These are phyloP conservation scores for Argopecten irradians DNA, from an alignment of 1,140 invertebrate species.

Conservation along the genomic window DNA sequence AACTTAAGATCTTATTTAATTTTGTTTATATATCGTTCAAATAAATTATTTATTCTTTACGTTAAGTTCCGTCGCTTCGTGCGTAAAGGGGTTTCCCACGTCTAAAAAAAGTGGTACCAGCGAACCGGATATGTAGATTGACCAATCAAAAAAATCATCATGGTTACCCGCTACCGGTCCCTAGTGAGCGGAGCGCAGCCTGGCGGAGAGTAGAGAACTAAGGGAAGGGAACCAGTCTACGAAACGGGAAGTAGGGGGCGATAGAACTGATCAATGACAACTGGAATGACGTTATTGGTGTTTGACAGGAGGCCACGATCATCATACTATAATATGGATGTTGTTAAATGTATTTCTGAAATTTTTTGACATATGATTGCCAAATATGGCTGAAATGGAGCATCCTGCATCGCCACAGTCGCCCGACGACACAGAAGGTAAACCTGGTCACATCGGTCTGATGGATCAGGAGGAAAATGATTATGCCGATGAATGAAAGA, in stretches of 20 bases:
- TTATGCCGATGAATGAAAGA: neutral
- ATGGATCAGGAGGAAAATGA: neutral
- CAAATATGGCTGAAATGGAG: neutral
- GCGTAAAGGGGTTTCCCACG: too few species aligned
- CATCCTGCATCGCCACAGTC: neutral
- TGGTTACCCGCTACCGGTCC: too few species aligned
- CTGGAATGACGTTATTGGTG: neutral
- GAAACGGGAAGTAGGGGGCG: slow-evolving; percentile 18
- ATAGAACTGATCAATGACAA: slow-evolving; percentile 23
- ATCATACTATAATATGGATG: neutral
- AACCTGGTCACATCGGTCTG: neutral
- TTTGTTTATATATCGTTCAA: too few species aligned
- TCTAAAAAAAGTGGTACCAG: too few species aligned
- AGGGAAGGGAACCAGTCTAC: too few species aligned
- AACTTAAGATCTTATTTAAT: too few species aligned
- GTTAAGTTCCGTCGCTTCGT: too few species aligned
- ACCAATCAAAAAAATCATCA: too few species aligned
- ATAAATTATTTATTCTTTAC: too few species aligned
- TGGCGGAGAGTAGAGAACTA: too few species aligned
- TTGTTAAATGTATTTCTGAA: neutral
- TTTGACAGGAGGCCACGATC: neutral
- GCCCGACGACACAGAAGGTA: neutral
- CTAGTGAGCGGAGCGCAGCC: too few species aligned
- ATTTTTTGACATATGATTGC: neutral
- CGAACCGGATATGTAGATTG: too few species aligned